Evolutionary conservation across 2,888 invertebrate species (phyloP).

Genomic region (Alentia gelatinosa): DNA sequence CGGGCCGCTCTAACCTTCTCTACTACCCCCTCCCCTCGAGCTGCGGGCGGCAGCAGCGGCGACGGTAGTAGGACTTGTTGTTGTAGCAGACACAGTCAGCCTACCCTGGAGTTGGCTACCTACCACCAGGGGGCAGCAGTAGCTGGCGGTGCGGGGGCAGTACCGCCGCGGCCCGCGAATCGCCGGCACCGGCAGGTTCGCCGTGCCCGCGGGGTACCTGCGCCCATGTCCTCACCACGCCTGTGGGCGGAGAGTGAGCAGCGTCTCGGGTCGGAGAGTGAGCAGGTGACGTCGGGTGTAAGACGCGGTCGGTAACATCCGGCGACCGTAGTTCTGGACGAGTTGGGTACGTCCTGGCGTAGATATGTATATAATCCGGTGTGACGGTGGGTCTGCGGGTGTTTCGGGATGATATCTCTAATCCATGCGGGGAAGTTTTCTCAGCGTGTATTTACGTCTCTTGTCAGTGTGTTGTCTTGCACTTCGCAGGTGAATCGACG

Average conservation of each 20-base stretch:
- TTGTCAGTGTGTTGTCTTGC: background rate
- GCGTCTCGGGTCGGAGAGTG: background rate
- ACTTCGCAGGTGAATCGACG: conserved; percentile 1
- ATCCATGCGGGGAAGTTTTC: background rate
- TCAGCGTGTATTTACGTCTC: background rate
- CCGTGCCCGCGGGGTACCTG: background rate
- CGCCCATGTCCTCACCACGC: background rate
- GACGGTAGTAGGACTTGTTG: background rate
- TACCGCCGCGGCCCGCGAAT: background rate
- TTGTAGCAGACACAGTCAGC: background rate
- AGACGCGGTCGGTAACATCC: background rate
- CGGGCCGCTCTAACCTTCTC: background rate
- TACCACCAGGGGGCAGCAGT: background rate
- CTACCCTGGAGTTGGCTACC: background rate
- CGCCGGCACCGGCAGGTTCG: background rate
- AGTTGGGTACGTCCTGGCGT: background rate
- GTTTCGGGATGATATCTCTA: background rate
- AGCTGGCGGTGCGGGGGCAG: background rate
- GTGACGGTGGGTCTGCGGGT: background rate
- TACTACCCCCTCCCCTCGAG: background rate
- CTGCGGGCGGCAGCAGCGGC: background rate
- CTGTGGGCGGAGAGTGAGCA: background rate
- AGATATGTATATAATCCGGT: background rate
- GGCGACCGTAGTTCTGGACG: background rate
- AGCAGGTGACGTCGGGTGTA: background rate